Percentiles rank a stretch among this genome's conserved stretches.
Conservation (phyloP, 2,888 invertebrate genomes). For the Oligia latruncula region DNA sequence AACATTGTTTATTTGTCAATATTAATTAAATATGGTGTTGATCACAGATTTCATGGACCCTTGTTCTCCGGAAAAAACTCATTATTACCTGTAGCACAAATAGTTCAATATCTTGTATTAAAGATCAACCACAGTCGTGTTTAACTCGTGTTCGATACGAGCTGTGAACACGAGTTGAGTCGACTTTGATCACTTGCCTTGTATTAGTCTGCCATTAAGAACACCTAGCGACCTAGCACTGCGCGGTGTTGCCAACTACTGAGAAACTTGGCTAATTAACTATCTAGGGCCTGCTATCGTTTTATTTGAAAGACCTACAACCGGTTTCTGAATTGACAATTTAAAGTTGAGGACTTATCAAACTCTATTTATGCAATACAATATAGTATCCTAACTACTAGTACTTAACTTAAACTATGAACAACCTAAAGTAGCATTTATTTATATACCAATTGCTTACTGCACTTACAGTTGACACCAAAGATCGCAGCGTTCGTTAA, state of each 20-base stretch:
- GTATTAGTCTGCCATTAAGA: not conserved
- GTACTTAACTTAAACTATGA: not conserved
- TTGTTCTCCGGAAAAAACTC: not conserved
- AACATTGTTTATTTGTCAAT: not conserved
- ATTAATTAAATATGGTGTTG: not conserved
- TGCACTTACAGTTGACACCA: not conserved
- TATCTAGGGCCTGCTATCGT: not conserved
- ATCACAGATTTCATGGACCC: not conserved
- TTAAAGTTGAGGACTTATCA: not conserved
- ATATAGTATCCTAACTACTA: not conserved
- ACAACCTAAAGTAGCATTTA: not conserved
- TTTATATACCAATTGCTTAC: not conserved
- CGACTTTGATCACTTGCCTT: conserved; percentile 30
- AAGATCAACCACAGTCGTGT: not conserved
- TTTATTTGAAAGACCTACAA: not conserved
- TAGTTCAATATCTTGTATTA: not conserved
- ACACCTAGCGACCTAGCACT: not conserved
- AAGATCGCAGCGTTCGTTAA: not conserved
- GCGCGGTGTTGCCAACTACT: conserved; percentile 4
- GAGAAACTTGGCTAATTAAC: conserved; percentile 13
- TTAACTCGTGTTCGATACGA: conserved; percentile 14
- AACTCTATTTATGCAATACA: not conserved
- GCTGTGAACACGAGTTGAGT: conserved; percentile 30
- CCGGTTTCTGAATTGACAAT: not conserved
- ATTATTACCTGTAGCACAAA: not conserved